Evolutionary conservation across 2,113 vertebrate genomes (phyloP), one percentile per base, ranked within the genome.

Genomic region (Hymenochirus boettgeri): DNA sequence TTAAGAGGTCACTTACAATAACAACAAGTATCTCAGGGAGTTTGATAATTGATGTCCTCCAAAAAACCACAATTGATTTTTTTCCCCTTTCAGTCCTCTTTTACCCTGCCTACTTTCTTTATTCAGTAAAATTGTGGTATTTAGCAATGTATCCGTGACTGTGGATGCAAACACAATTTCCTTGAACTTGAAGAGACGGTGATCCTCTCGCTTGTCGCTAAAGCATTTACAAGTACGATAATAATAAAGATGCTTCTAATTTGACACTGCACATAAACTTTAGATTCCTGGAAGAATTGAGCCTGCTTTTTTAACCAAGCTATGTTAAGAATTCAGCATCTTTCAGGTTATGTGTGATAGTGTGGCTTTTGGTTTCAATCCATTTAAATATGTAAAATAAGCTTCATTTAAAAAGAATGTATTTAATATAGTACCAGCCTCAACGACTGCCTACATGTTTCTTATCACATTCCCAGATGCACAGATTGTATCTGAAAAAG

Each of bases 31-130:
- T 26, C 42, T 50, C 42, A 48, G 31, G 42, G 45, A 25, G 21
- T n/a, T 27, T 57, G 45, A 65, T 57, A 65, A 65, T 65, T 65
- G 54, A 66, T 57, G 42, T 35, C 15, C 6, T 5, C 9, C 13
- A 57, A 57, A 65, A 58, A 48, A 65, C 55, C 19, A 25, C 5
- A 21, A 66, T 58, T 58, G 42, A 66, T 50, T 66, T 66, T 42
- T 35, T 47, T 58, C 15, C 22, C 31, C 26, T 35, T 19, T 37
- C 18, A 50, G 22, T 26, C 39, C 13, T n/a, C 24, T 26, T 21
- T 8, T 22, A 17, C 53, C 53, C 31, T 29, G 37, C 22, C 26
- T 26, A 48, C 24, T 23, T 29, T 25, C 11, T 56, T 23, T 56
- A 46, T 46, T 23, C 25, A 46, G 22, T 29, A 24, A 64, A 46